Percentiles rank a stretch among this genome's conserved stretches.
phyloP scores from a whole-genome alignment of 2,888 invertebrate species.

The Cryptocheilus praepositus region DNA sequence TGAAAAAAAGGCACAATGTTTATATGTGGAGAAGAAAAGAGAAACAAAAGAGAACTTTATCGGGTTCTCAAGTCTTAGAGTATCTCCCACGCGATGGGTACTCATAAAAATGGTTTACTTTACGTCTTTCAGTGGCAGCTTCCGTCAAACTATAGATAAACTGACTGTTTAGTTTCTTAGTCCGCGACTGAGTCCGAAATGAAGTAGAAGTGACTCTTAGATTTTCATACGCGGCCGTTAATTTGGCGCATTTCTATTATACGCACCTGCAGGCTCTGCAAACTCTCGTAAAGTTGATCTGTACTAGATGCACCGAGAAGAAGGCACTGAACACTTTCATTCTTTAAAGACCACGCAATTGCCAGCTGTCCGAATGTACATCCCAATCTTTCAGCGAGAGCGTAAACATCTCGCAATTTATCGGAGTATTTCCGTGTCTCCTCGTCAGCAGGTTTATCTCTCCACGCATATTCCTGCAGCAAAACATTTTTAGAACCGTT shows the following conservation, averaged over 20 bases:
- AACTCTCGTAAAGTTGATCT: constrained; percentile 94
- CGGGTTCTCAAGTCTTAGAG: too few species aligned
- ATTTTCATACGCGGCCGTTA: too few species aligned
- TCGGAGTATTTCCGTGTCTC: constrained; percentile 83
- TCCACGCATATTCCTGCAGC: constrained; percentile 77
- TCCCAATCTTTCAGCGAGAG: constrained; percentile 91
- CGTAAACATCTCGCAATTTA: constrained; percentile 86
- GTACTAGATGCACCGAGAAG: constrained; percentile 93
- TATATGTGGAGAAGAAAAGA: too few species aligned
- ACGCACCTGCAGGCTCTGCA: constrained; percentile 92
- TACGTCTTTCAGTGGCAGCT: too few species aligned
- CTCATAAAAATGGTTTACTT: too few species aligned
- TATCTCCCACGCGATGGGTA: too few species aligned
- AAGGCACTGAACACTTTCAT: constrained; percentile 96
- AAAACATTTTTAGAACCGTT: neutral
- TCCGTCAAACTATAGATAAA: too few species aligned
- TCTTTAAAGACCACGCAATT: constrained; percentile 97
- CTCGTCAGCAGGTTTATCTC: constrained; percentile 83
- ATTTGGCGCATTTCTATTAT: neutral
- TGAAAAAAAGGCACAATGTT: too few species aligned
- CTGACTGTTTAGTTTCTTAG: too few species aligned
- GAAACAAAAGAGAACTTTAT: too few species aligned
- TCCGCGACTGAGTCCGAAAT: too few species aligned
- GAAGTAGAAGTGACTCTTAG: too few species aligned
- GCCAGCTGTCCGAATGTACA: constrained; percentile 94